Base-by-base conservation (phyloP, 2,113 vertebrate species). In the Narcine bancroftii region DNA sequence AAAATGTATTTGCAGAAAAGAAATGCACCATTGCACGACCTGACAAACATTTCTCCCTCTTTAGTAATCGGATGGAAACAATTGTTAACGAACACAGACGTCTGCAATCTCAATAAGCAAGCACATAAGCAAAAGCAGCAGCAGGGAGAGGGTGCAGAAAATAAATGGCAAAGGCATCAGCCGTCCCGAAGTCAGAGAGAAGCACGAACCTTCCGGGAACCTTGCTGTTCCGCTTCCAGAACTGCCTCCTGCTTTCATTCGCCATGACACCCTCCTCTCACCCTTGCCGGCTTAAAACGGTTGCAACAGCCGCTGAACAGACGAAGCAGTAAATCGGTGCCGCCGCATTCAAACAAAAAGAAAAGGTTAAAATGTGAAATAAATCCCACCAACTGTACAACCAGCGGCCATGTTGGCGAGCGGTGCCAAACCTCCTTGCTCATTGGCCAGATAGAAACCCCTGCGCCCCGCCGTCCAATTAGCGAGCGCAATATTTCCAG, bases 211-310 rank as follows among this genome's bases (percentile, higher is more conserved):
- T 99, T 94, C 98, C 98, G 63, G 98, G 98, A 95, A 97, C 96
- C 96, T 96, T 96, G 53, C 97, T 94, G 95, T 95, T 99, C 95
- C 96, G 96, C 95, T 97, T 98, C 98, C 98, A 99, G 93, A 99
- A 99, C 96, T 99, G 95, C 94, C 97, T 96, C 94, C 96, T 96
- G 95, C 97, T 97, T 92, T 99, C 98, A 93, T 97, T 96, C 93
- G 97, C 98, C 98, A 99, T 99, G 93, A 93, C 94, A 95, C 50
- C 45, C 81, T 29, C 47, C 36, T 19, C 53, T 29, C 81, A n/a
- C 29, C 4, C 42, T 26, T 26, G 42, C 77, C 45, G 77, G 24
- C 33, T 29, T 81, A 29, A 26, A 81, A 81, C 9, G 6, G 33
- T 47, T 11, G 10, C 39, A 83, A 33, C 11, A 3, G 26, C 13